Evolutionary conservation across 1,140 invertebrate genomes (phyloP), one percentile per base, ranked within the genome.

Genomic region (Ceratina japonica): DNA sequence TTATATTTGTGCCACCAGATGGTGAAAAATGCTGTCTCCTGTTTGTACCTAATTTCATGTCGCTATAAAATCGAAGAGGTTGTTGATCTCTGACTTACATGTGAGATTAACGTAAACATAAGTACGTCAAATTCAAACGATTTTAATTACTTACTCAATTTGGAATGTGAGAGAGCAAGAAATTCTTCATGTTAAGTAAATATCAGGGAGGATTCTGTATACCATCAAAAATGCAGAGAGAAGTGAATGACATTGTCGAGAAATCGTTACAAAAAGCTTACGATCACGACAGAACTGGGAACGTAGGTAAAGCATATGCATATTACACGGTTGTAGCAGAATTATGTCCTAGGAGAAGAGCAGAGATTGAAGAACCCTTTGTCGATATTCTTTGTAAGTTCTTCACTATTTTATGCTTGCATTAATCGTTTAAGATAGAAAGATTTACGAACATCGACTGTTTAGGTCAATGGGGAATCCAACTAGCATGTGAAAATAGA

Each of bases 241-340:
- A 90, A 74, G 69, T 90, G 59, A 84, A 87, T 18, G 71, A 84
- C 5, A 86, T 90, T 68, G 69, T 89, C 31, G 69, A 86, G 49
- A 75, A 87, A 27, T 88, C 89, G 2, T 74, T 90, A 69, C 83
- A 88, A 85, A 90, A 89, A 75, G 89, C 89, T 58, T 82, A 79
- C 27, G 86, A 87, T 73, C 84, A 89, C 27, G 84, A 87, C 27
- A 75, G 77, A 20, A 80, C 61, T 71, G 88, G 88, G 58, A 88
- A 91, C 64, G 83, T 87, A 70, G 91, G 91, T 10, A 86, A 90
- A 81, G 91, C 92, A 37, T 92, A 92, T 84, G 89, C 90, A 66
- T 89, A 92, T 87, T 91, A 90, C 52, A 88, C 89, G 5, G 80
- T 90, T 64, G 89, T 91, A 63, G 85, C 91, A 44, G 88, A 91